Base-by-base conservation (phyloP, 37 sponge, comb jelly and placozoan genomes). In the Dysidea cf. avara region DNA sequence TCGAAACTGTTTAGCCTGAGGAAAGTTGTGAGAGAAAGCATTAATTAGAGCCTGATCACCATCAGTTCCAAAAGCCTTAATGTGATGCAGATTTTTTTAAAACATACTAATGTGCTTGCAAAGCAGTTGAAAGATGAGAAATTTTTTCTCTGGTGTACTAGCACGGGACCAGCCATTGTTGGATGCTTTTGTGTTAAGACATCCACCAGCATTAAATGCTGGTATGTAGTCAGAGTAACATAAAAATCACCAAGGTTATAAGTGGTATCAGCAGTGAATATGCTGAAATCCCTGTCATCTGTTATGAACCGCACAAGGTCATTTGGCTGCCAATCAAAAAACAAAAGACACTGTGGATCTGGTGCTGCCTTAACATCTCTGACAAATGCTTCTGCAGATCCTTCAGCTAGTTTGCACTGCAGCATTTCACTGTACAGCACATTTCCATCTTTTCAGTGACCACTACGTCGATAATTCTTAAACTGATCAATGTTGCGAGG, bases 311-410 rank as follows among this genome's bases (percentile, higher is more conserved):
- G 61, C 18, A 26, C 39, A 13, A 79, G 24, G 31, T 79, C 71
- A 21, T 69, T 25, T 2, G 70, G 21, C 38, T 79, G 80, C 71
- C 71, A 70, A 20, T 79, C 80, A 28, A 1, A 57, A 47, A 61
- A 79, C 40, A 79, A 37, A 32, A 79, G 64, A 61, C 30, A 61
- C 54, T 50, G 52, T 5, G 71, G 80, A 24, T 79, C 71, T 47
- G 80, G 80, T 34, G 80, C 80, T 35, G 71, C 80, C 21, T 70
- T 70, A 1, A 79, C 71, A 70, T 79, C 80, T 18, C 54, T 61
- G 5, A 70, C 71, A 36, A 79, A 81, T 3, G 58, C 56, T 1
- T 81, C 73, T 6, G 12, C 16, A 13, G 16, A 62, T 0, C 81
- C 81, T 64, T 81, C 72, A 36, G 73, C 39, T 21, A 63, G 46